Evolutionary conservation across 2,888 invertebrate genomes (phyloP).

Genomic region (Siphlonurus alternatus): DNA sequence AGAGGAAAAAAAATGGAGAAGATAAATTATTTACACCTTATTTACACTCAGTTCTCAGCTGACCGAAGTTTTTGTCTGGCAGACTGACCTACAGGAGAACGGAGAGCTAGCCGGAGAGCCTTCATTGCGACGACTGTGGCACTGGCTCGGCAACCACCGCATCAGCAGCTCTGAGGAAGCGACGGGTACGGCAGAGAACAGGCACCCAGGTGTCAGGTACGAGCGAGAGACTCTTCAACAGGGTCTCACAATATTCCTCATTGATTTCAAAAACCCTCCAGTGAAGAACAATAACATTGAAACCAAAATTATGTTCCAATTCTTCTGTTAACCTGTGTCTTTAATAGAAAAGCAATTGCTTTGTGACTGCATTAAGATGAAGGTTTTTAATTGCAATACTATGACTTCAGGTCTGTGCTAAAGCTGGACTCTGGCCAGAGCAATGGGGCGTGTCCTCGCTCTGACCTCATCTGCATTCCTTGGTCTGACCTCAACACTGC

Average conservation of each 20-base stretch:
- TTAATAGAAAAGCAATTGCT: neutral
- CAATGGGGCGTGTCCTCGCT: slow-evolving; percentile 32
- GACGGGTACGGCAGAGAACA: slow-evolving; percentile 13
- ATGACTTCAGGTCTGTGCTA: slow-evolving; percentile 28
- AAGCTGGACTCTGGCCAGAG: slow-evolving; percentile 31
- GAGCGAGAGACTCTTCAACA: neutral
- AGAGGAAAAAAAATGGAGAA: no score
- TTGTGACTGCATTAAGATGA: neutral
- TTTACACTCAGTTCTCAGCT: no score
- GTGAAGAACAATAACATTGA: no score
- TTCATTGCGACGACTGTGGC: slow-evolving; percentile 64
- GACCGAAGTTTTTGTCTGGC: no score
- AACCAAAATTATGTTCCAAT: no score
- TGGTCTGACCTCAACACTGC: slow-evolving; percentile 41
- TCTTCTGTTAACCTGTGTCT: neutral
- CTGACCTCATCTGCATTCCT: slow-evolving; percentile 40
- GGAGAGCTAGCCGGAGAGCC: slow-evolving; percentile 55
- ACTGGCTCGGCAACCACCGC: slow-evolving; percentile 57
- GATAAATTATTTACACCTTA: no score
- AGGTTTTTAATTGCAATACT: slow-evolving; percentile 1
- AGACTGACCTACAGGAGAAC: slow-evolving; percentile 62
- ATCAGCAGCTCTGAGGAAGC: slow-evolving; percentile 47
- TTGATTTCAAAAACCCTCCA: no score
- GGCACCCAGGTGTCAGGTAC: slow-evolving; percentile 23
- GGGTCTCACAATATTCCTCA: no score